Evolutionary conservation across 1,140 invertebrate genomes (phyloP), one percentile per base, ranked within the genome.

Genomic region (Prorops nasuta): DNA sequence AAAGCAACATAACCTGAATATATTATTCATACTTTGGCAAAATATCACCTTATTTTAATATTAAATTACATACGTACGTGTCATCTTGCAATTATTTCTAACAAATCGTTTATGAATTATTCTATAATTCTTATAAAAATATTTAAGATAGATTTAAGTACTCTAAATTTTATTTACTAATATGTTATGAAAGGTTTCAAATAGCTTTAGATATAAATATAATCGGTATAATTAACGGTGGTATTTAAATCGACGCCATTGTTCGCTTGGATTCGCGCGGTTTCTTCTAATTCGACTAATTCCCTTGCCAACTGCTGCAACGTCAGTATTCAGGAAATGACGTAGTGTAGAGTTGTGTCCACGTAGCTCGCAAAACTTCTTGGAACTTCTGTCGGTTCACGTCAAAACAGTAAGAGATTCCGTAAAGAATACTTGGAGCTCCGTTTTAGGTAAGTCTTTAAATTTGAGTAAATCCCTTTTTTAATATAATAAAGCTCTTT

Each of bases 311-410:
- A 2, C 16, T 8, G 31, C 9, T 35, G 3, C 51, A 58, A 45
- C 57, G 43, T 58, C 51, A 54, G 19, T 58, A 17, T 9, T 18
- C 12, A 54, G 58, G 58, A 60, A 60, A 47, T 60, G 58, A 60
- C 58, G 58, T 55, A 3, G 17, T 31, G 41, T 40, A 60, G 36
- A 51, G 9, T 36, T 51, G 21, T 44, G 20, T 60, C 58, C 58
- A 60, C 58, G 58, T 60, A 60, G 58, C 58, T 17, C 20, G 41
- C 4, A 17, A 44, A 21, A 37, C 18, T 6, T 43, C 8, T 28
- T 34, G 21, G 24, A 18, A 17, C 10, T 8, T 44, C 42, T 14
- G 31, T 24, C 36, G 22, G 16, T 19, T n/a, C 39, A 53, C 31
- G 41, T 49, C 18, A 40, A 49, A 52, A 10, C 35, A 31, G 40